phyloP scores from a whole-genome alignment of 2,113 vertebrate species.

The Aplodontia rufa region DNA sequence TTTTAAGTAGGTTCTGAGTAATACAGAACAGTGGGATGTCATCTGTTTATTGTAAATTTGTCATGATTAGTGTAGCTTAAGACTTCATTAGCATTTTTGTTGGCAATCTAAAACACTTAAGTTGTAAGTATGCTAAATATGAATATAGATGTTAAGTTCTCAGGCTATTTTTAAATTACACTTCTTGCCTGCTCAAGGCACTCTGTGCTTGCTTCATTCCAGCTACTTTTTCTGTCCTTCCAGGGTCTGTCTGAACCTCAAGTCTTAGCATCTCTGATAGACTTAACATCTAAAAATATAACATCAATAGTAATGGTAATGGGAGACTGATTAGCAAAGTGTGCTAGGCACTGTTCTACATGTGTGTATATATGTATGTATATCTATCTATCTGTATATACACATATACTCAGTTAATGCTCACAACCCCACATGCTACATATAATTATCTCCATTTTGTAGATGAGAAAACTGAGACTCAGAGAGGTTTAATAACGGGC shows the following conservation, averaged over 20 bases:
- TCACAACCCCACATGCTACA: not conserved
- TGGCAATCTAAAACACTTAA: not conserved
- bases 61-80: not conserved
- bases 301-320: not conserved
- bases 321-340: not conserved
- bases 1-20: not conserved
- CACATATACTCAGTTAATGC: not conserved
- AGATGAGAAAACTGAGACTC: not conserved
- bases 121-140: not conserved
- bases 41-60: not conserved
- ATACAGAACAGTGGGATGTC: not conserved
- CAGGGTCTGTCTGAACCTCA: not conserved
- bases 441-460: not conserved
- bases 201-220: not conserved
- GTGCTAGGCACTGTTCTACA: not conserved
- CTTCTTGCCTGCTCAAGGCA: not conserved
- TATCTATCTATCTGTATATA: too few relatives aligned
- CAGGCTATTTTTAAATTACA: not conserved
- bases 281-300: not conserved
- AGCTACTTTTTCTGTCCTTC: not conserved
- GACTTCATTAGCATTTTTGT: not conserved
- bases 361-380: not conserved
- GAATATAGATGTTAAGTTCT: not conserved
- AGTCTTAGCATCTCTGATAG: not conserved
- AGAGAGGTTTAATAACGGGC: not conserved